Evolutionary conservation across 2,888 invertebrate species (phyloP), one percentile per base, ranked within the genome.

Genomic region (Lepas anatifera): DNA sequence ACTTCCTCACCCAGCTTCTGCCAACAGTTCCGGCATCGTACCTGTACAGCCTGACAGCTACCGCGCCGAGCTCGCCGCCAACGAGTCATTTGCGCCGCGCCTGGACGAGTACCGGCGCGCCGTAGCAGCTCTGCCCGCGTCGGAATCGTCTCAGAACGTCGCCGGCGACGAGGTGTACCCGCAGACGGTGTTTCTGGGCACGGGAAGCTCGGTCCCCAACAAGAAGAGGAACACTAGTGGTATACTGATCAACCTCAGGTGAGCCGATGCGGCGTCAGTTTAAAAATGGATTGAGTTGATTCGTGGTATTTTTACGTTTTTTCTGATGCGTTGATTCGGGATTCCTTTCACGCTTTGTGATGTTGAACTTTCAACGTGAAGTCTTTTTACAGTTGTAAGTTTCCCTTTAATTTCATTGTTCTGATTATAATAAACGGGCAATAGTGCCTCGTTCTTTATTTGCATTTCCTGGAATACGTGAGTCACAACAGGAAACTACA

Each of bases 201-300:
- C 98, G 0, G 96, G 95, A 0, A 95, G 95, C 0, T 91, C 92
- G 76, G 88, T 93, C 78, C 95, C 97, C 22, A 92, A 90, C 78
- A 95, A 94, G 84, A 89, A 89, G 0, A 85, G 97, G 77, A 97
- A 96, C 79, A 92, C 93, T 0, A 93, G 92, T 77, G 89, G 87
- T 4, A 92, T 97, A 76, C 81, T 90, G 69, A 73, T 95, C 27
- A 85, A 89, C 75, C 81, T 87, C n/a, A 84, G 85, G 89, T 89
- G 77, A 82, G 83, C 81, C 41, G 69, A 39, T 16, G 29, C 27
- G 7, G 29, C n/a, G n/a, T n/a, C n/a, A n/a, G n/a, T n/a, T n/a
- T n/a, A n/a, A n/a, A n/a, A n/a, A n/a, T n/a, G n/a, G n/a, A n/a
- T n/a, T n/a, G n/a, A n/a, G n/a, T n/a, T n/a, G n/a, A n/a, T n/a